phyloP scores from a whole-genome alignment of 2,113 vertebrate species.

The Scolopax mira region DNA sequence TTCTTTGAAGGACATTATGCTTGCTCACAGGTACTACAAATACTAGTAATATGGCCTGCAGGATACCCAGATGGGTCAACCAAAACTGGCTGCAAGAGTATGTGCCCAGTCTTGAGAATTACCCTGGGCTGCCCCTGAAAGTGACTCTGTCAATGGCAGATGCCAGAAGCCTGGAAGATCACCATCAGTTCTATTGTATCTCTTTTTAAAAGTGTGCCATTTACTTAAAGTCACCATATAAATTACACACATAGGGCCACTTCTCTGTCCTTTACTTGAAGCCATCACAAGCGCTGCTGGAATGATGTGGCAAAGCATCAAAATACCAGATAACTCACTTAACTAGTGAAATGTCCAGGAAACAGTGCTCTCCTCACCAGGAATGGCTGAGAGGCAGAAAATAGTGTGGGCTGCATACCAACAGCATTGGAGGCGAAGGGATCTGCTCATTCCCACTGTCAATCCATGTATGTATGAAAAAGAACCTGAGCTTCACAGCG shows the following conservation, averaged over 20 bases:
- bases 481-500: not conserved
- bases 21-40: not conserved
- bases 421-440: not conserved
- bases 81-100: not conserved
- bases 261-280: not conserved
- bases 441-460: fast-evolving
- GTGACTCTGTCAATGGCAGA: not conserved
- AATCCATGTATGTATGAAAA: not conserved
- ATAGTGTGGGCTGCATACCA: fast-evolving
- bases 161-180: not conserved
- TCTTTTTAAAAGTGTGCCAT: not conserved
- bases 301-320: not conserved
- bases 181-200: no score
- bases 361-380: not conserved
- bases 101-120: not conserved
- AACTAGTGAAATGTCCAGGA: not conserved
- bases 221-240: not conserved
- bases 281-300: not conserved
- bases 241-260: not conserved
- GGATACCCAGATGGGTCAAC: not conserved
- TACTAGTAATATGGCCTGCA: not conserved
- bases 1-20: not conserved
- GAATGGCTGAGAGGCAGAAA: not conserved
- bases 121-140: not conserved
- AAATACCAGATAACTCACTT: not conserved